These are phyloP conservation scores for Plumapathes pennacea DNA, from an alignment of 92 coral and sea anemone species.

Conservation along the genomic window DNA sequence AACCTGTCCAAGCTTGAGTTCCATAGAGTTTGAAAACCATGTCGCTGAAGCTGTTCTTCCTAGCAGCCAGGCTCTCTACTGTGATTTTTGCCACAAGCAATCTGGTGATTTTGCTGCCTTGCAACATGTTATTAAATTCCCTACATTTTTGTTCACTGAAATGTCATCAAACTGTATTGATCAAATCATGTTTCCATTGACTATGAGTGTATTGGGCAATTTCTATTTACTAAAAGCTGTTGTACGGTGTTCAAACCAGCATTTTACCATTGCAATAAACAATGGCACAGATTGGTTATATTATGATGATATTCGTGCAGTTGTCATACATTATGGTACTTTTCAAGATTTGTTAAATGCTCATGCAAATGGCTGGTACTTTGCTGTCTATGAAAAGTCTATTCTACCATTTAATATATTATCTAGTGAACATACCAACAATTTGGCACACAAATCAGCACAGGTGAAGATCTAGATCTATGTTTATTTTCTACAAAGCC, in stretches of 20 bases:
- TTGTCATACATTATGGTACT: conserved; percentile 14
- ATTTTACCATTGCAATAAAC: conserved; percentile 53
- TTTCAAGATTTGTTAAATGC: conserved; percentile 15
- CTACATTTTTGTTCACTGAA: conserved; percentile 33
- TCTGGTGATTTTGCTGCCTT: conserved; percentile 54
- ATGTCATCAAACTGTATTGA: conserved; percentile 33
- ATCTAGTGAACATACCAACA: too few species aligned
- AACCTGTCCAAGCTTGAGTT: conserved; percentile 24
- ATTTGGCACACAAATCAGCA: too few species aligned
- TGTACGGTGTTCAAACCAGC: conserved; percentile 44
- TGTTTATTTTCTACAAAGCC: too few species aligned
- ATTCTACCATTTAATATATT: background rate
- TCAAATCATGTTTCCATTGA: conserved; percentile 22
- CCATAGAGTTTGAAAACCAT: conserved; percentile 36
- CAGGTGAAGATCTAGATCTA: too few species aligned
- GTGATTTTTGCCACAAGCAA: conserved; percentile 44
- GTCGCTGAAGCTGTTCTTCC: conserved; percentile 57
- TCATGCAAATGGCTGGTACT: conserved; percentile 20
- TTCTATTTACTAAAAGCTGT: conserved; percentile 31
- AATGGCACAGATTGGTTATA: conserved; percentile 18
- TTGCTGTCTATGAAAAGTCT: conserved; percentile 37
- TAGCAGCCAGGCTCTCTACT: conserved; percentile 42
- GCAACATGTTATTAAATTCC: conserved; percentile 49
- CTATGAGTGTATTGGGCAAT: conserved; percentile 25
- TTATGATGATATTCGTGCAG: conserved; percentile 21